phyloP scores from a whole-genome alignment of 2,113 vertebrate species.

The Charina bottae region DNA sequence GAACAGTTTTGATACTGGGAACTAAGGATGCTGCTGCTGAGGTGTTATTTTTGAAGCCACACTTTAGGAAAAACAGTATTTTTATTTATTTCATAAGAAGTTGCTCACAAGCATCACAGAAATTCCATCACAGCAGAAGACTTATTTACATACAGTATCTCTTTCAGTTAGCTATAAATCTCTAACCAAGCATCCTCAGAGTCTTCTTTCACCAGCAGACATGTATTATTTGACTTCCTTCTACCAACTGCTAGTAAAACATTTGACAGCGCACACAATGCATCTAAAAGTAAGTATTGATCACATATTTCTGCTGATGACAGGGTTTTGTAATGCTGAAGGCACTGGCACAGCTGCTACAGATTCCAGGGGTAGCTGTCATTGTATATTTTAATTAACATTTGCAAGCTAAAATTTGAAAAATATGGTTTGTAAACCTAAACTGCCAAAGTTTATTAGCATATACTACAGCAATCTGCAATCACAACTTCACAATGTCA shows the following conservation, averaged over 20 bases:
- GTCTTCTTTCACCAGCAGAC: conserved; percentile 64
- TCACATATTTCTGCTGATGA: conserved; percentile 73
- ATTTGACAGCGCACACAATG: conserved; percentile 46
- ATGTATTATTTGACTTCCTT: conserved; percentile 47
- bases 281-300: conserved; percentile 66
- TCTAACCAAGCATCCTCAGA: conserved; percentile 31
- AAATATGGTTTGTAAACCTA: conserved; percentile 56
- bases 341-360: conserved; percentile 43
- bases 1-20: conserved; percentile 40
- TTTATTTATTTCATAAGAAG: conserved; percentile 60
- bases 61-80: conserved; percentile 37
- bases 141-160: conserved; percentile 56
- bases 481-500: conserved; percentile 64
- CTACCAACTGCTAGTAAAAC: conserved; percentile 41
- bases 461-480: conserved; percentile 50
- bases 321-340: conserved; percentile 66
- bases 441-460: conserved; percentile 42
- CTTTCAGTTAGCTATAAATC: conserved; percentile 61
- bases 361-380: conserved; percentile 46
- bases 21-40: conserved; percentile 20
- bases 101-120: conserved; percentile 56
- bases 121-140: conserved; percentile 46
- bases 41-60: conserved; percentile 38
- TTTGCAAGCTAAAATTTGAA: conserved; percentile 49
- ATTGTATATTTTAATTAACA: conserved; percentile 59